Evolutionary conservation across 2,113 vertebrate species (phyloP).

Genomic region (Ameiurus melas): DNA sequence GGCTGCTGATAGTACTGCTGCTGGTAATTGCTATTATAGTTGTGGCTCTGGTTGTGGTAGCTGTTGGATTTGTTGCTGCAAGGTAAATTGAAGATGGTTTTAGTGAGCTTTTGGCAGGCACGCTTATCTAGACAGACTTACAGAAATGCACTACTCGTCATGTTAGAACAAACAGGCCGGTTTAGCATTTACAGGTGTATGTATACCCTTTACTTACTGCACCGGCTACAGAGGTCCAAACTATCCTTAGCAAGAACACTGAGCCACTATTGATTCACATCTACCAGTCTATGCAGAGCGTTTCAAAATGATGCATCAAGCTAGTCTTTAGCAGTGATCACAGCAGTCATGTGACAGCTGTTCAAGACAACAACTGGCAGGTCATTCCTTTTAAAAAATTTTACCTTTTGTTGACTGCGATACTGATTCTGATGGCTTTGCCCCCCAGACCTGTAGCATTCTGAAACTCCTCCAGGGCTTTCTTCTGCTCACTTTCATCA

Average conservation of each 20-base stretch:
- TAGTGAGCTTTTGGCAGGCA: not conserved
- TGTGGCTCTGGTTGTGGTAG: conserved; percentile 78
- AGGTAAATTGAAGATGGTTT: conserved; percentile 25
- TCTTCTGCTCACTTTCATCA: conserved; percentile 90
- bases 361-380: not conserved
- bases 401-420: conserved; percentile 87
- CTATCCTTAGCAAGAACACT: not conserved
- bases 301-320: too few relatives aligned
- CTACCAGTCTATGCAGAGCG: not conserved
- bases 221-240: not conserved
- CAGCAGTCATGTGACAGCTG: not conserved
- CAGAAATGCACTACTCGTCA: not conserved
- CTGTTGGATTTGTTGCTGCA: conserved; percentile 76
- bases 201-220: not conserved
- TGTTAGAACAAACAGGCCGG: not conserved
- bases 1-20: conserved; percentile 75
- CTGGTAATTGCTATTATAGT: conserved; percentile 70
- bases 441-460: conserved; percentile 83
- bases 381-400: not conserved
- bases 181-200: not conserved
- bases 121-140: not conserved
- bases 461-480: conserved; percentile 89
- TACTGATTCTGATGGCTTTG: conserved; percentile 85
- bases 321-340: not conserved
- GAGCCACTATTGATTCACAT: not conserved